Base-by-base conservation (phyloP, 2,113 vertebrate species). In the Lophius piscatorius region DNA sequence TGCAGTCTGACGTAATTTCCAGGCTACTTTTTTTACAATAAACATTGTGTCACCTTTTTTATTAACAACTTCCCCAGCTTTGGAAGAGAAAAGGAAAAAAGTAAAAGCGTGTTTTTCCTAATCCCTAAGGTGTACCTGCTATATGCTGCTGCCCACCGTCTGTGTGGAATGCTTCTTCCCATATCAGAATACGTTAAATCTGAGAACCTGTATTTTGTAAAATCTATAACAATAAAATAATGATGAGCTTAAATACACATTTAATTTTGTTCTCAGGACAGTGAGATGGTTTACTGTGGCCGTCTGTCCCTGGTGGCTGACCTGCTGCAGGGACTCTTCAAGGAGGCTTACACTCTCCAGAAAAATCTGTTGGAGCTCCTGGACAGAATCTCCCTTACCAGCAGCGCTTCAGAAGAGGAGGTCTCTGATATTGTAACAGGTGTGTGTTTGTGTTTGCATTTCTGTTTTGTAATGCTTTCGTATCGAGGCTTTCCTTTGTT, bases 271-370 rank as follows among this genome's bases (percentile, higher is more conserved):
- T 8, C 17, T 45, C 72, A 99, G 97, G 93, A 98, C 13, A 97
- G 96, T 70, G 95, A 98, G 46, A 87, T 90, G 6, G 33, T 95
- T 17, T 98, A 99, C 73, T 92, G 89, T 80, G 93, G 93, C 11
- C 90, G 86, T 16, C 86, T 98, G 51, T 93, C 96, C n/a, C 74
- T 97, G 20, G 92, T 98, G 51, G 93, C 94, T 22, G 96, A 99
- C 75, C 90, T 97, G 58, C 91, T 99, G 0, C 96, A 98, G 68
- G 88, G 90, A 12, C 60, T 98, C 41, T 99, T 98, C 74, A 98
- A 95, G 70, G 95, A 94, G 55, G 94, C 95, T 1, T 97, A 96
- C 66, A 86, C 88, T 21, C 94, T 99, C 54, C 96, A 99, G 68
- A 99, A 97, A 56, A 88, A 91, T 34, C 81, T 99, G 13, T 91